phyloP scores from a whole-genome alignment of 2,113 vertebrate genomes.

The Gobio gobio region DNA sequence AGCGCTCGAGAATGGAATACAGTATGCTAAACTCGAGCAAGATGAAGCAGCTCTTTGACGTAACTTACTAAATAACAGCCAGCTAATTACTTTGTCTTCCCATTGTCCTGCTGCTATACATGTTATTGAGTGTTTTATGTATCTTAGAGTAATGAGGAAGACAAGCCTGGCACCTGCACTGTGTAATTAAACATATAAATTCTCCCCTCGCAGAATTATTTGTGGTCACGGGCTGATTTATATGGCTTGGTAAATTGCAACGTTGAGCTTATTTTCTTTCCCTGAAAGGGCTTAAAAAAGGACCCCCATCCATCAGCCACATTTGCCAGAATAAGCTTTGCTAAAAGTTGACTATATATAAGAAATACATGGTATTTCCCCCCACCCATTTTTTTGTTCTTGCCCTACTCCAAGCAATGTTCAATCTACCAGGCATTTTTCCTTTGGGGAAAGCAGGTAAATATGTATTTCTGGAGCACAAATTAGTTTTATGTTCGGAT shows the following conservation, averaged over 20 bases:
- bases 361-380: constrained; percentile 49
- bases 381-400: constrained; percentile 45
- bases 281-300: constrained; percentile 58
- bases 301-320: constrained; percentile 69
- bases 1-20: constrained; percentile 68
- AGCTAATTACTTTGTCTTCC: constrained; percentile 81
- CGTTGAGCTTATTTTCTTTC: constrained; percentile 76
- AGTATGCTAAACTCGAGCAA: constrained; percentile 73
- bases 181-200: constrained; percentile 85
- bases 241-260: constrained; percentile 74
- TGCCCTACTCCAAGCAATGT: constrained; percentile 29
- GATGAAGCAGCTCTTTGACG: constrained; percentile 69
- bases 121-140: constrained; percentile 74
- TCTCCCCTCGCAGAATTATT: constrained; percentile 78
- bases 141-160: constrained; percentile 81
- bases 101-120: constrained; percentile 73
- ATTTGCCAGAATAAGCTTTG: constrained; percentile 65
- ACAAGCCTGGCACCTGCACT: constrained; percentile 77
- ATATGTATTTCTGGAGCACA: constrained; percentile 52
- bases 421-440: constrained; percentile 39
- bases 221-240: constrained; percentile 79
- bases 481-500: constrained; percentile 54
- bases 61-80: constrained; percentile 78
- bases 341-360: constrained; percentile 64
- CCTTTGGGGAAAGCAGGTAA: constrained; percentile 49